Percentiles rank a stretch among this genome's conserved stretches.
Evolutionary conservation across 1,140 invertebrate genomes (phyloP).

Genomic region (Diorhabda elongata): DNA sequence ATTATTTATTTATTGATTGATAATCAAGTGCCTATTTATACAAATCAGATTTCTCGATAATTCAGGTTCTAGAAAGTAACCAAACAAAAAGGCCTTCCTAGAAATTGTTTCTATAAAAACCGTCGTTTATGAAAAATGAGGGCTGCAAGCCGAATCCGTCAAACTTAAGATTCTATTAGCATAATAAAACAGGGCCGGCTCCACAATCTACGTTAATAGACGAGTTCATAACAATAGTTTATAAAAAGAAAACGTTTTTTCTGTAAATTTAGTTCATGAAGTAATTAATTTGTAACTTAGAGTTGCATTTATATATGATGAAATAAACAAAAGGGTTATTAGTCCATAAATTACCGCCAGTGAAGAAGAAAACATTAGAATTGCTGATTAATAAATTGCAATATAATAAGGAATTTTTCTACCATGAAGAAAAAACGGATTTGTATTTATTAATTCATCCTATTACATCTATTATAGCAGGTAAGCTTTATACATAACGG

Average conservation of each 20-base stretch:
- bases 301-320: constrained; percentile 69
- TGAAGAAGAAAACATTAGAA: constrained; percentile 78
- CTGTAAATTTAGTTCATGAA: constrained; percentile 73
- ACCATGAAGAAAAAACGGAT: constrained; percentile 46
- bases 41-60: no score
- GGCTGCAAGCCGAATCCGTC: constrained; percentile 55
- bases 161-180: constrained; percentile 61
- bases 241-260: constrained; percentile 77
- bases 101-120: no score
- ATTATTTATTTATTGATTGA: no score
- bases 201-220: constrained; percentile 61
- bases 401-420: constrained; percentile 59
- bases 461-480: constrained; percentile 59
- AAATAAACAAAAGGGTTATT: constrained; percentile 59
- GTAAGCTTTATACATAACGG: not conserved
- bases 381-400: constrained; percentile 76
- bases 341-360: constrained; percentile 60
- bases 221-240: constrained; percentile 63
- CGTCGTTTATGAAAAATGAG: no score
- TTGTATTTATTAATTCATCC: constrained; percentile 58
- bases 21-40: no score
- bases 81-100: no score
- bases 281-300: constrained; percentile 71
- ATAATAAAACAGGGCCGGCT: constrained; percentile 61
- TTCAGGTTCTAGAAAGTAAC: no score